Conservation (phyloP, 2,888 invertebrate species). For the Glaucopsyche alexis region DNA sequence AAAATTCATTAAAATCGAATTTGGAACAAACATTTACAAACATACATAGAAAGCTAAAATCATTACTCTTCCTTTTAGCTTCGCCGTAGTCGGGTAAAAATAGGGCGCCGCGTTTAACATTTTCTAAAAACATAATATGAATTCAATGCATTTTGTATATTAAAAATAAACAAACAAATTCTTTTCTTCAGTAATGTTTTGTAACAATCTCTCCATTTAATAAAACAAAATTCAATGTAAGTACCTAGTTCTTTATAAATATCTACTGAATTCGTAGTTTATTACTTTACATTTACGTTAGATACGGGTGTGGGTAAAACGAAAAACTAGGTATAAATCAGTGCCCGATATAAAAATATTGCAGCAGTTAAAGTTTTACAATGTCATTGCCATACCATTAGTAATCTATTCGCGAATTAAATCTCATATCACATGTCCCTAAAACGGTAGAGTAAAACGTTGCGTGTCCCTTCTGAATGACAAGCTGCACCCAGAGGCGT, state of each 20-base stretch:
- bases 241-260: too few species aligned
- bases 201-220: too few species aligned
- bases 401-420: neutral
- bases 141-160: neutral
- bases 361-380: neutral
- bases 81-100: too few species aligned
- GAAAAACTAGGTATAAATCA: neutral
- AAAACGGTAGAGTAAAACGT: slow-evolving; percentile 14
- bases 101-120: neutral
- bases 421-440: slow-evolving; percentile 13
- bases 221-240: too few species aligned
- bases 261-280: too few species aligned
- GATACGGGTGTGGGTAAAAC: too few species aligned
- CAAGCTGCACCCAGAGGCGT: slow-evolving; percentile 18
- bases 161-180: neutral
- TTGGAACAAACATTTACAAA: too few species aligned
- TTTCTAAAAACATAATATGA: neutral
- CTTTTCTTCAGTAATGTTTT: too few species aligned
- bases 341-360: neutral
- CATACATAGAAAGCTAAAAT: too few species aligned
- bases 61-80: too few species aligned
- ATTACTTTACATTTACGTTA: too few species aligned
- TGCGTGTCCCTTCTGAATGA: slow-evolving; percentile 28
- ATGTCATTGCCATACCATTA: slow-evolving; percentile 4
- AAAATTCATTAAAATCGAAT: too few species aligned